Percentiles rank a stretch among this genome's conserved stretches.
phyloP scores from a whole-genome alignment of 2,888 invertebrate genomes.

The Petrolisthes cinctipes region DNA sequence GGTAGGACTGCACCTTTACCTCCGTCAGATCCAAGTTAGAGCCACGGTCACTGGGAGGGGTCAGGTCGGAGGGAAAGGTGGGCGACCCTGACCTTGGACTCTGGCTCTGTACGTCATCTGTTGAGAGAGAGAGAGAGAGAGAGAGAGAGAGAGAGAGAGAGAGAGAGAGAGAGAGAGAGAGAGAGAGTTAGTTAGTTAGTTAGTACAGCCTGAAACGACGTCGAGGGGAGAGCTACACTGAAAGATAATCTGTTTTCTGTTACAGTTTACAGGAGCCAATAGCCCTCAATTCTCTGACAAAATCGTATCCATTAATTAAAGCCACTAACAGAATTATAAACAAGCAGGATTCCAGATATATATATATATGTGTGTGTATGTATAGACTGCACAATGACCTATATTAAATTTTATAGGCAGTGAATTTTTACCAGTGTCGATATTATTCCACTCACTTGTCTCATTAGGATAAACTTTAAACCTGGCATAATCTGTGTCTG shows the following conservation, averaged over 20 bases:
- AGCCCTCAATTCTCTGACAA: too few relatives aligned
- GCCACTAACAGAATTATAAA: neutral
- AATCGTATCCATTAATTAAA: too few relatives aligned
- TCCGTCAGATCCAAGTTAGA: constrained; percentile 28
- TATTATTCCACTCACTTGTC: too few relatives aligned
- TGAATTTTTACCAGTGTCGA: too few relatives aligned
- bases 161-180: constrained; percentile 5
- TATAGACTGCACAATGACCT: too few relatives aligned
- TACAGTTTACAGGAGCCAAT: too few relatives aligned
- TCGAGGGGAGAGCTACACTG: too few relatives aligned
- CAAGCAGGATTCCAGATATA: neutral
- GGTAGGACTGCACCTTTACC: constrained; percentile 53
- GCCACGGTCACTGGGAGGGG: constrained; percentile 30
- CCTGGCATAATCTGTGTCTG: too few relatives aligned
- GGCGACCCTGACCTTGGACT: constrained; percentile 15
- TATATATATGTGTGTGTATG: too few relatives aligned
- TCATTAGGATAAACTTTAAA: too few relatives aligned
- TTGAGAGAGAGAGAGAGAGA: neutral
- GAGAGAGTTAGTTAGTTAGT: neutral
- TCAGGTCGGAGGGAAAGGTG: constrained; percentile 37
- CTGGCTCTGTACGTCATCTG: constrained; percentile 3
- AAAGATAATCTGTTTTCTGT: too few relatives aligned
- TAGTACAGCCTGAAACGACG: neutral
- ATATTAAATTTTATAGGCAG: too few relatives aligned
- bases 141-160: neutral